Percentiles rank a stretch among this genome's conserved stretches.
Evolutionary conservation across 1,140 invertebrate genomes (phyloP).

Genomic region (Leguminivora glycinivorella): DNA sequence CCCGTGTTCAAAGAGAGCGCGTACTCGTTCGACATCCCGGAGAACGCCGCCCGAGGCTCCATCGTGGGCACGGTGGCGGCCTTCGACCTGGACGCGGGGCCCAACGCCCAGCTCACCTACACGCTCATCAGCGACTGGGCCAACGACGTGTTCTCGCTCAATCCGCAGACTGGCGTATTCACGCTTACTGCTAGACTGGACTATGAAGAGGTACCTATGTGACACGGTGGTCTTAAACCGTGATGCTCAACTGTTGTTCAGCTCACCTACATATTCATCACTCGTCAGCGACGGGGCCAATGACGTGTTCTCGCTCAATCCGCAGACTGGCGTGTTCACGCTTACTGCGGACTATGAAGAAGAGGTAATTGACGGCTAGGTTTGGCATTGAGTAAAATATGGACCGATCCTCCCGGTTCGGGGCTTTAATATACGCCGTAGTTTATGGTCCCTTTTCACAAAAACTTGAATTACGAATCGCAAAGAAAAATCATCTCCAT

Average conservation of each 20-base stretch:
- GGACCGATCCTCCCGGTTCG: not conserved
- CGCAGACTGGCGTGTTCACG: constrained; percentile 93
- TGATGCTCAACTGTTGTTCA: constrained; percentile 81
- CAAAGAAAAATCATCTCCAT: too few relatives aligned
- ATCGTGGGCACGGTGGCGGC: constrained; percentile 91
- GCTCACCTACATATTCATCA: constrained; percentile 91
- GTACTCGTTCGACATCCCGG: constrained; percentile 94
- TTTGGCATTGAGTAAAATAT: not conserved
- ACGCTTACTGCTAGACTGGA: constrained; percentile 93
- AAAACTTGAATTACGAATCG: not conserved
- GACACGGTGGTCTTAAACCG: not conserved
- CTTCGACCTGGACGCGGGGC: constrained; percentile 89
- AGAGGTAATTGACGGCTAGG: constrained; percentile 82
- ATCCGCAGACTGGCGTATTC: constrained; percentile 93
- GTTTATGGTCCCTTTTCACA: too few relatives aligned
- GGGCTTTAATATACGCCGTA: too few relatives aligned
- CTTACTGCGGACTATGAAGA: constrained; percentile 96
- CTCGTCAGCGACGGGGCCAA: constrained; percentile 96
- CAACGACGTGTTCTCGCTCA: constrained; percentile 95
- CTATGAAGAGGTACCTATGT: constrained; percentile 94
- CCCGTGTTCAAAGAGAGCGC: constrained; percentile 91
- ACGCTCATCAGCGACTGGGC: constrained; percentile 95
- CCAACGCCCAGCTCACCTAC: constrained; percentile 93
- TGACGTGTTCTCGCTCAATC: constrained; percentile 95
- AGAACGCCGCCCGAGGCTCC: constrained; percentile 89